Evolutionary conservation across 2,888 invertebrate genomes (phyloP), one percentile per base, ranked within the genome.

Genomic region (Synanthedon formicaeformis): DNA sequence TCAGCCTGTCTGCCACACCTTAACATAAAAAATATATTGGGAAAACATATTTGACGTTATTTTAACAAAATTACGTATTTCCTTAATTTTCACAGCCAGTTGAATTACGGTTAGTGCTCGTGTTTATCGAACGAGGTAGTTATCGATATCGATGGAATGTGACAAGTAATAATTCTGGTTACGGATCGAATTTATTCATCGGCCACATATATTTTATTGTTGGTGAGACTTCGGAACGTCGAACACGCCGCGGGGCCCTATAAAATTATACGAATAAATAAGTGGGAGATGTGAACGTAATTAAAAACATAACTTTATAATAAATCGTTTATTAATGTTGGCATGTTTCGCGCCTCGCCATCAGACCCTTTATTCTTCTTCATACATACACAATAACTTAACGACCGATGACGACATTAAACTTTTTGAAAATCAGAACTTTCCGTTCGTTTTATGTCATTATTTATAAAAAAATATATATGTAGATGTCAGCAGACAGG

Each of bases 301-400:
- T 87, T 86, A 86, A 87, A 86, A 85, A 79, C 81, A 81, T 85
- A 85, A 85, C 83, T 85, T 86, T 81, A 82, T 84, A 85, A 83
- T 84, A 81, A 34, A 79, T 76, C 77, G 81, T 82, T 84, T 82
- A 85, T 85, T 84, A 83, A 79, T 71, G 77, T 73, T 81, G 75
- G 74, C 79, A 74, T 75, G 78, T 83, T 80, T 85, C 77, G 79
- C 82, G 80, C 80, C 80, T 76, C 63, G 62, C 60, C 60, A 57
- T 61, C 57, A 59, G 58, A 12, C 41, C 50, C 50, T 34, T 18
- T 23, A 13, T 34, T 34, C 51, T 40, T 12, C 16, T 11, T 18
- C 12, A 49, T 45, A 45, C 45, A 45, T 12, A 10, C 34, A 34
- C 10, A 34, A 34, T 10, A 34, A 34, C 34, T 34, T 34, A 34